Evolutionary conservation across 2,888 invertebrate genomes (phyloP).

Genomic region (Dynastes hyllus): DNA sequence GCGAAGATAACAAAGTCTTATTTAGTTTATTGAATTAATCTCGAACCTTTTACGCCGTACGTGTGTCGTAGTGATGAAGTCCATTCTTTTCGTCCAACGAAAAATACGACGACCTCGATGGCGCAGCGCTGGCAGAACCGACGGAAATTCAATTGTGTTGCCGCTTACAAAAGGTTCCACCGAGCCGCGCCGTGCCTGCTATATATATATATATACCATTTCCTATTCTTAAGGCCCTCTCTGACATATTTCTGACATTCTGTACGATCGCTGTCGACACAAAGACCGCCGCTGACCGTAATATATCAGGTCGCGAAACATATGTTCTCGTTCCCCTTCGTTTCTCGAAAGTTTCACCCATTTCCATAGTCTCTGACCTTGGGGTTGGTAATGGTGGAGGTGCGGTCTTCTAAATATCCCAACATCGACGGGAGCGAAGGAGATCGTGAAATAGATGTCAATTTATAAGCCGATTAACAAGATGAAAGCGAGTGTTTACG

Average conservation of each 20-base stretch:
- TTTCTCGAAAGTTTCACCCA: background rate
- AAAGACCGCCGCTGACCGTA: conserved; percentile 62
- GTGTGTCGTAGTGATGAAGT: conserved; percentile 58
- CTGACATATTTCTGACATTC: conserved; percentile 64
- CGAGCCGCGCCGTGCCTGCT: conserved; percentile 24
- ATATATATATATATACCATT: no score
- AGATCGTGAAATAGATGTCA: background rate
- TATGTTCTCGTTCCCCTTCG: conserved; percentile 58
- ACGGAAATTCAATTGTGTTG: conserved; percentile 62
- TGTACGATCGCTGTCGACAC: conserved; percentile 59
- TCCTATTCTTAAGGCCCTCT: conserved; percentile 59
- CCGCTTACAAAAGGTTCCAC: conserved; percentile 59
- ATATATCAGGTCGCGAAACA: conserved; percentile 64
- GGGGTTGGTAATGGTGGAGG: background rate
- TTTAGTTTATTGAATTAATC: conserved; percentile 54
- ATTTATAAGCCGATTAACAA: no score
- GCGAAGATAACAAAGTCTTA: conserved; percentile 51
- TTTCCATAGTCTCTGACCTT: background rate
- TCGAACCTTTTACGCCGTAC: conserved; percentile 37
- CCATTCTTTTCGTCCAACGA: conserved; percentile 60
- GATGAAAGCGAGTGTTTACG: no score
- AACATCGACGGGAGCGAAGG: no score
- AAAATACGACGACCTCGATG: conserved; percentile 62
- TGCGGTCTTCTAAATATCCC: background rate
- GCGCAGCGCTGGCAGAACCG: background rate